Evolutionary conservation across 2,113 vertebrate species (phyloP), one percentile per base, ranked within the genome.

Genomic region (Epinephelus cyanopodus): DNA sequence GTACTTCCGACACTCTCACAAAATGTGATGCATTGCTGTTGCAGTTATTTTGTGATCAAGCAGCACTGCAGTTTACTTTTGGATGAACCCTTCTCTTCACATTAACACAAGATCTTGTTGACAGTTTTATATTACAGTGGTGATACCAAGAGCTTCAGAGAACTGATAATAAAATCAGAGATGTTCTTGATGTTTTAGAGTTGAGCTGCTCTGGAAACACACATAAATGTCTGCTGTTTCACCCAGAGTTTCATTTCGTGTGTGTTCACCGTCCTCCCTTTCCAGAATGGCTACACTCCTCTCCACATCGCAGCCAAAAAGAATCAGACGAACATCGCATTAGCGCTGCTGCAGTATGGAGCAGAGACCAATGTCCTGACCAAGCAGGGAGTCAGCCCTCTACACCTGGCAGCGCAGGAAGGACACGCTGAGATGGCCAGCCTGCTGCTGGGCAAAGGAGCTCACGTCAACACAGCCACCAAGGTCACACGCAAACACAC

Each of bases 221-320:
- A 25, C 7, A 17, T 25, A 19, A 37, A 52, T 5, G 37, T 14
- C 8, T 27, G 23, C 4, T 67, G 18, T 63, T 63, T 75, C 21
- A 39, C 21, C 7, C 42, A 48, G 10, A 27, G n/a, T 45, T 17
- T 17, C 4, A 5, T 48, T 48, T 39, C 75, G 18, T 63, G 70
- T 76, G 45, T n/a, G 5, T 42, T 42, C 3, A 48, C 18, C 19
- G 62, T 71, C 17, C 53, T 65, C 21, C 6, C 7, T 70, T 4
- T 86, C 7, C 79, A 99, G 98, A 99, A 99, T 57, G 98, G 98
- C 83, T 99, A 99, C 71, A 99, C 98, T 2, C 98, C 98, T 25
- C 95, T 99, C 37, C 98, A 99, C 86, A 99, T 99, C 9, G 97
- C 98, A 70, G 97, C 98, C 77, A 99, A 98, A 94, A 99, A 99